These are phyloP conservation scores for Aix galericulata DNA, from an alignment of 2,113 vertebrate species.

Conservation along the genomic window DNA sequence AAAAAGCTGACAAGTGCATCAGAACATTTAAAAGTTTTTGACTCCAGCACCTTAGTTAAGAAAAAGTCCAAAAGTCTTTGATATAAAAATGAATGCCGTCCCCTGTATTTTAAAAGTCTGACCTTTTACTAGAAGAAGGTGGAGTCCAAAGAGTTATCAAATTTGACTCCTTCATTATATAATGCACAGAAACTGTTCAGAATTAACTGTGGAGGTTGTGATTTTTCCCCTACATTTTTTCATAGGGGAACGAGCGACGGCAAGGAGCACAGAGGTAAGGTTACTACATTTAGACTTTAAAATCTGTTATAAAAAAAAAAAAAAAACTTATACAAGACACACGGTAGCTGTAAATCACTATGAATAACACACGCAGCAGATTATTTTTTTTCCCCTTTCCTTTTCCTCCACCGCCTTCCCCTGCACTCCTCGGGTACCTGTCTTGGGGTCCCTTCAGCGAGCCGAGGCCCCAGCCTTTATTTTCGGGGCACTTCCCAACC, in stretches of 20 bases:
- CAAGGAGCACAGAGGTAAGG: neutral
- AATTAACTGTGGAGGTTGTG: neutral
- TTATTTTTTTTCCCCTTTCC: neutral
- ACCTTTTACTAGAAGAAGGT: neutral
- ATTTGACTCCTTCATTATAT: neutral
- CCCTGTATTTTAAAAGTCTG: neutral
- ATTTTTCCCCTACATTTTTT: neutral
- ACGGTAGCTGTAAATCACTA: neutral
- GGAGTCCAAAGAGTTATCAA: neutral
- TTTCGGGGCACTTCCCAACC: neutral
- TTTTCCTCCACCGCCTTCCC: neutral
- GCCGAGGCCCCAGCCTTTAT: fast-evolving
- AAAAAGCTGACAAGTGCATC: neutral
- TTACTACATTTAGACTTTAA: neutral
- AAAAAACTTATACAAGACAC: neutral
- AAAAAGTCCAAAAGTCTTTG: neutral
- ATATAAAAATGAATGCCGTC: neutral
- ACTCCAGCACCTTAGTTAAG: neutral
- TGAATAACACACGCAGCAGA: fast-evolving
- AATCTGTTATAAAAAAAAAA: neutral
- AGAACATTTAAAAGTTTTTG: neutral
- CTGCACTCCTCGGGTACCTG: neutral
- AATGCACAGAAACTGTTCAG: neutral
- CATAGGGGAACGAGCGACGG: neutral
- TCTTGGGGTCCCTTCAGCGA: neutral